phyloP scores from a whole-genome alignment of 1,140 invertebrate species.

The Telenomus remus region DNA sequence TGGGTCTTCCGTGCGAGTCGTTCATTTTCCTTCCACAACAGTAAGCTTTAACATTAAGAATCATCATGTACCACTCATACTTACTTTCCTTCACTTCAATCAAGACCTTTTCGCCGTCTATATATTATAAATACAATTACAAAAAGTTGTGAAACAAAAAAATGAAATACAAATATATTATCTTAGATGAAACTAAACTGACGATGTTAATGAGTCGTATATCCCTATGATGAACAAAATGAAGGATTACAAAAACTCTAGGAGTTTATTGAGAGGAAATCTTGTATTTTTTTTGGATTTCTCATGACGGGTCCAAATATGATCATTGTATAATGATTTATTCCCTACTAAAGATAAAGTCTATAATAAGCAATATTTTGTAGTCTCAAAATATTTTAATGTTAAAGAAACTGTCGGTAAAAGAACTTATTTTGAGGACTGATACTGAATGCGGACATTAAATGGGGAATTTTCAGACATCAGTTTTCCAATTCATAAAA shows the following conservation, averaged over 20 bases:
- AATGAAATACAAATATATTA: too few relatives aligned
- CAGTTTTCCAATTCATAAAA: too few relatives aligned
- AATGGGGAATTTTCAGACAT: constrained; percentile 23
- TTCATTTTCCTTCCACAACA: constrained; percentile 51
- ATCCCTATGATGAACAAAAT: too few relatives aligned
- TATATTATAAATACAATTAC: neutral
- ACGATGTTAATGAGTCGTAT: too few relatives aligned
- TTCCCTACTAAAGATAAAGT: constrained; percentile 52
- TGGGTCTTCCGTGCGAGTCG: constrained; percentile 46
- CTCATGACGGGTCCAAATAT: constrained; percentile 71
- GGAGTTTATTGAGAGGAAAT: constrained; percentile 45
- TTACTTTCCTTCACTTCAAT: too few relatives aligned
- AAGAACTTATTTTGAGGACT: constrained; percentile 36
- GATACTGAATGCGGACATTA: constrained; percentile 27
- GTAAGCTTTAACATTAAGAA: constrained; percentile 26
- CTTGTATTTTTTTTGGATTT: constrained; percentile 68
- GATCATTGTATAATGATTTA: constrained; percentile 64
- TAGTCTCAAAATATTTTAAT: constrained; percentile 12
- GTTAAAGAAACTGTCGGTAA: constrained; percentile 32
- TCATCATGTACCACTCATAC: constrained; percentile 58
- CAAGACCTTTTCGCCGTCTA: neutral
- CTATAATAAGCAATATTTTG: constrained; percentile 61
- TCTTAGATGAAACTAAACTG: too few relatives aligned
- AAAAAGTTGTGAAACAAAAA: constrained; percentile 4
- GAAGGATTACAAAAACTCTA: constrained; percentile 3